Base-by-base conservation (phyloP, 2,888 invertebrate species). In the Crocallis elinguaria region DNA sequence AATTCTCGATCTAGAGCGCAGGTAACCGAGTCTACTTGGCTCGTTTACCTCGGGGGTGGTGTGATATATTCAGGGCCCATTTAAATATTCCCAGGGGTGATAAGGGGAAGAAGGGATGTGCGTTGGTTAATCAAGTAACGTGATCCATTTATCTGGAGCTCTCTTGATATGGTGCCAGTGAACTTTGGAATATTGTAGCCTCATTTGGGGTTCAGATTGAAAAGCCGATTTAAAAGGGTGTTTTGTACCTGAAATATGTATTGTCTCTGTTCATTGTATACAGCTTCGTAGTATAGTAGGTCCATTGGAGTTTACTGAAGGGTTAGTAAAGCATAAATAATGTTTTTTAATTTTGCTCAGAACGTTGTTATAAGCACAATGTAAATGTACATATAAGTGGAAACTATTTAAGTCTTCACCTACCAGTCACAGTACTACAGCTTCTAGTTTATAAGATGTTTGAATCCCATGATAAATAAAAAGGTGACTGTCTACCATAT, bases 41-140 rank as follows among this genome's bases (percentile, higher is more conserved):
- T 76, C 82, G 74, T 81, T 83, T 82, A 79, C 79, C 77, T 79
- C 75, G 73, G 71, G 65, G 86, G 84, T 76, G 86, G 82, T 85
- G 88, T 87, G 88, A 88, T 89, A 84, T 87, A 88, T 88, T 88
- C 88, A 81, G 82, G 82, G 76, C 86, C 86, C 87, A 87, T 88
- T 89, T 89, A 89, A 90, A 89, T 88, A 89, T 90, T 88, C 89
- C 88, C 88, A 82, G 71, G 87, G 88, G 88, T 85, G 88, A 84
- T 87, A 87, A 88, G 83, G 88, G 84, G 86, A 77, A n/a, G n/a
- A n/a, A 84, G 87, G 87, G 87, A 86, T 88, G 86, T 79, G 83
- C 79, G 77, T 82, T 84, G 87, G 88, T 89, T 90, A 90, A 90
- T 90, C 89, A 90, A 89, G 90, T 90, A 89, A 89, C 89, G 88